Evolutionary conservation across 2,888 invertebrate species (phyloP).

Genomic region (Anthrax anthrax): DNA sequence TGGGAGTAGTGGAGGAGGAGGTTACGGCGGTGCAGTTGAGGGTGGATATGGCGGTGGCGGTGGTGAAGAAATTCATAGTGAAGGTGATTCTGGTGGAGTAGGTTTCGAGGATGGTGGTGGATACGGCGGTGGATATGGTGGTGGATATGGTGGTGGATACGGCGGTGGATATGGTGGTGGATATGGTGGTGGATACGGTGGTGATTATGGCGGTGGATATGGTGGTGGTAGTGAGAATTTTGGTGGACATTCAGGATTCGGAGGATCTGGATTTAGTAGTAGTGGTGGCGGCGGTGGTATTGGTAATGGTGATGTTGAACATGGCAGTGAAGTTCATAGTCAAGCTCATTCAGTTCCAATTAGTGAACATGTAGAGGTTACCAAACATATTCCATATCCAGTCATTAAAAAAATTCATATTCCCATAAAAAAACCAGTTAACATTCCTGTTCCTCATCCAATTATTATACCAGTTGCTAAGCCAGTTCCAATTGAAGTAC

Average conservation of each 20-base stretch:
- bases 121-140: not conserved
- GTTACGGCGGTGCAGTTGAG: not conserved
- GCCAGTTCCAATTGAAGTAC: constrained; percentile 65
- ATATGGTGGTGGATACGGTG: not conserved
- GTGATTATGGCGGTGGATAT: not conserved
- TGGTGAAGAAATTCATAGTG: not conserved
- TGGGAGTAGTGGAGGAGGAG: not conserved
- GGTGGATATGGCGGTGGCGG: constrained; percentile 1
- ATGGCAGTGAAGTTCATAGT: constrained; percentile 7
- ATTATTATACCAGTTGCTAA: constrained; percentile 60
- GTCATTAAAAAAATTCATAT: constrained; percentile 58
- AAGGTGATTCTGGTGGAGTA: not conserved
- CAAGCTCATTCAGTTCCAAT: constrained; percentile 28
- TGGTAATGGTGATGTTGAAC: constrained; percentile 1
- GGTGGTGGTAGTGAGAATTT: constrained; percentile 2
- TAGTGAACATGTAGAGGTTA: constrained; percentile 41
- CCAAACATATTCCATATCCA: constrained; percentile 47
- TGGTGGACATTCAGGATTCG: constrained; percentile 1
- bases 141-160: not conserved
- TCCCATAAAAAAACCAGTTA: constrained; percentile 53
- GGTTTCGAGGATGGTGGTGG: not conserved
- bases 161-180: not conserved
- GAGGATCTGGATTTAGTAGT: constrained; percentile 4
- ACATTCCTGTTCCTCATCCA: constrained; percentile 61
- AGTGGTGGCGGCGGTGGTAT: constrained; percentile 2